Evolutionary conservation across 2,797 vertebrate species (phyloP).

Genomic region (Scyliorhinus canicula): DNA sequence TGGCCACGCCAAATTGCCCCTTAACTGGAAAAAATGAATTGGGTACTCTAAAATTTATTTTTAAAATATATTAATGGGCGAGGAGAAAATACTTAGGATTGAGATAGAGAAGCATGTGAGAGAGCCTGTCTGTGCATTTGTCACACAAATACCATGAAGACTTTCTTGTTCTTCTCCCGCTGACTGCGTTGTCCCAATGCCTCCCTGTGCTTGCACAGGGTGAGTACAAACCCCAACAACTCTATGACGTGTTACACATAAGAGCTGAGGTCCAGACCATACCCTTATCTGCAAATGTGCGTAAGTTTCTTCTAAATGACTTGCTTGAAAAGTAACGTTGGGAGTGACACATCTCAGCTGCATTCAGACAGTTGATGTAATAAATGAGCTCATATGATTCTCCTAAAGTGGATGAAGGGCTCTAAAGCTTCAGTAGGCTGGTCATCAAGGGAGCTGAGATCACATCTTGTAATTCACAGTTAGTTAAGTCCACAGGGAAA

Average conservation of each 20-base stretch:
- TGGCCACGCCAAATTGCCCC: no score
- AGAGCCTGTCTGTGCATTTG: neutral
- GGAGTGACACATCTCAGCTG: neutral
- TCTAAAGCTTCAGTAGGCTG: neutral
- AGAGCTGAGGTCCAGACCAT: no score
- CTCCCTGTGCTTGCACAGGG: neutral
- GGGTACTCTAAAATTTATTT: no score
- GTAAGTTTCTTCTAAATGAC: neutral
- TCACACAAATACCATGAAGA: neutral
- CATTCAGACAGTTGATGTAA: neutral
- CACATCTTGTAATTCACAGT: neutral
- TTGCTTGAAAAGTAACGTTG: neutral
- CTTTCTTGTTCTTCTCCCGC: neutral
- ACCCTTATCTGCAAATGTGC: neutral
- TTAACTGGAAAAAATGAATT: no score
- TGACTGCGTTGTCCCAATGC: neutral
- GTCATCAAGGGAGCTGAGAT: neutral
- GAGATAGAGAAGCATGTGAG: neutral
- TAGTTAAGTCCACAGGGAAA: neutral
- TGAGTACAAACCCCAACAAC: neutral
- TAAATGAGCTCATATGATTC: neutral
- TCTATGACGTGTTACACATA: no score
- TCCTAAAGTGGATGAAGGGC: neutral
- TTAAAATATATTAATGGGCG: no score
- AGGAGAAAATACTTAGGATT: no score